phyloP scores from a whole-genome alignment of 1,140 invertebrate genomes.

The Zelostemma sp. region DNA sequence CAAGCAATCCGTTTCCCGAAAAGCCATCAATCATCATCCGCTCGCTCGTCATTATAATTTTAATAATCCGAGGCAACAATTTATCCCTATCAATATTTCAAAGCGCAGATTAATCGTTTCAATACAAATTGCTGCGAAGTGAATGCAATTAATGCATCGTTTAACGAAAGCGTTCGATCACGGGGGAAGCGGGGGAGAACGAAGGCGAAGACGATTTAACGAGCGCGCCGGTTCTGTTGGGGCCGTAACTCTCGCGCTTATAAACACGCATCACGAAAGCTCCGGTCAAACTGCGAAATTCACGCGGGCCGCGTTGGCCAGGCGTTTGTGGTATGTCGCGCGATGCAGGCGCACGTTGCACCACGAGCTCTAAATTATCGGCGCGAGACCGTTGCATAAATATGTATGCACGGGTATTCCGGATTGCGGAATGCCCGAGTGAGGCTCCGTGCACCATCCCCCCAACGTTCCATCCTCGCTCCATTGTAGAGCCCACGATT shows the following conservation, averaged over 20 bases:
- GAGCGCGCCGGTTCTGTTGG: slow-evolving; percentile 19
- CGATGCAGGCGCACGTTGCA: slow-evolving; percentile 51
- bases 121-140: slow-evolving; percentile 10
- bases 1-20: neutral
- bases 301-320: slow-evolving; percentile 25
- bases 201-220: slow-evolving; percentile 39
- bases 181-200: slow-evolving; percentile 1
- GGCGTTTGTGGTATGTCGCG: slow-evolving; percentile 33
- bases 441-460: slow-evolving; percentile 34
- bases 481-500: slow-evolving; percentile 18
- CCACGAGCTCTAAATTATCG: slow-evolving; percentile 65
- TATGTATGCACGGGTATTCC: slow-evolving; percentile 63
- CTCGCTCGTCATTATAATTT: neutral
- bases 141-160: slow-evolving; percentile 36
- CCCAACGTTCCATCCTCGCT: neutral
- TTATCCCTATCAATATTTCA: neutral
- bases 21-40: neutral
- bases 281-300: slow-evolving; percentile 45
- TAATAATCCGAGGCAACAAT: neutral
- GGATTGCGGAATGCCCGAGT: slow-evolving; percentile 62
- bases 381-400: slow-evolving; percentile 59
- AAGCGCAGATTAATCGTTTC: slow-evolving; percentile 2
- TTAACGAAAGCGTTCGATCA: slow-evolving; percentile 41
- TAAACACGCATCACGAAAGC: slow-evolving; percentile 45
- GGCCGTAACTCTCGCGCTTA: slow-evolving; percentile 32